A percentile compares a stretch with the other conserved stretches of the same genome.
Evolutionary conservation across 2,113 vertebrate genomes (phyloP).

Genomic region (Scopus umbretta): DNA sequence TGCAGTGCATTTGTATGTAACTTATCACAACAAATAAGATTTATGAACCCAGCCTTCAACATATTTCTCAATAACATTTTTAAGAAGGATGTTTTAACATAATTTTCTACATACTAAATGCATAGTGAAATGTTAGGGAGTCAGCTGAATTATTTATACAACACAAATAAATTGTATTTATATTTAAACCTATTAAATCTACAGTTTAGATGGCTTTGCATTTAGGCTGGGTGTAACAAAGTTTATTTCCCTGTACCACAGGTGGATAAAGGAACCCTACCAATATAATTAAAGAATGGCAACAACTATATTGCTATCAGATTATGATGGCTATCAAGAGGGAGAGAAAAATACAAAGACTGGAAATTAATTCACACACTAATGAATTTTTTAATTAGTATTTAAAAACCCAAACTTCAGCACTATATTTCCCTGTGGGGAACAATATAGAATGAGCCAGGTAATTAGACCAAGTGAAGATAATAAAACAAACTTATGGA

Average conservation of each 20-base stretch:
- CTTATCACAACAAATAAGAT: not conserved
- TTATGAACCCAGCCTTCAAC: not conserved
- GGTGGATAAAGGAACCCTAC: not conserved
- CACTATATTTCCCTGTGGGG: constrained; percentile 66
- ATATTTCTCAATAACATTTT: not conserved
- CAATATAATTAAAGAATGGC: constrained; percentile 46
- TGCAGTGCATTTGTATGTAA: not conserved
- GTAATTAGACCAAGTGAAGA: constrained; percentile 69
- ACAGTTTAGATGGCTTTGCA: not conserved
- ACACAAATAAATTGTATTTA: not conserved
- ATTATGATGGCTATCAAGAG: constrained; percentile 64
- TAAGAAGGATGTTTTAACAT: not conserved
- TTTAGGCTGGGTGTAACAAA: not conserved
- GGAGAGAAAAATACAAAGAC: constrained; percentile 48
- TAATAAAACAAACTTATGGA: constrained; percentile 70
- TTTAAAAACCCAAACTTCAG: constrained; percentile 71
- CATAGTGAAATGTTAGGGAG: not conserved
- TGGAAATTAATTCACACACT: constrained; percentile 73
- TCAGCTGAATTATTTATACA: not conserved
- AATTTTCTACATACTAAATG: not conserved
- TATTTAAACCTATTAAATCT: not conserved
- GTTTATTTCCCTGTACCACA: not conserved
- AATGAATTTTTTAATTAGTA: constrained; percentile 80
- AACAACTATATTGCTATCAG: constrained; percentile 43
- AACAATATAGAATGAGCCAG: constrained; percentile 63